A percentile compares a stretch with the other conserved stretches of the same genome.
Conservation (phyloP, 2,888 invertebrate species). For the Myathropa florea region DNA sequence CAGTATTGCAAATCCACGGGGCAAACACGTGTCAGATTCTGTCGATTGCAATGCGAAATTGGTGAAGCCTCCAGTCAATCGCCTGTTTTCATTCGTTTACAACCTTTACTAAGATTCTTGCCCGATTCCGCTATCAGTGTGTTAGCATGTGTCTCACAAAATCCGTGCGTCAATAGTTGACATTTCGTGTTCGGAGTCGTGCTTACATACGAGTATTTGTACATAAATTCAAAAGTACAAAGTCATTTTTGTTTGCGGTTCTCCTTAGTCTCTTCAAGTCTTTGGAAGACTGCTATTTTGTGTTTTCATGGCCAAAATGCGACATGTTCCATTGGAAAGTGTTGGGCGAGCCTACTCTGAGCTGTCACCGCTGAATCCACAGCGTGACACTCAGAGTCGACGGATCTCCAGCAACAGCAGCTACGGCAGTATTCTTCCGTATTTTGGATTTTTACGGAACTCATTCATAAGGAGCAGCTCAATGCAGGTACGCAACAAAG, state of each 20-base stretch:
- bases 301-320: constrained; percentile 72
- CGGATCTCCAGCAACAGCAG: constrained; percentile 72
- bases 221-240: neutral
- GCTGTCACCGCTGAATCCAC: constrained; percentile 79
- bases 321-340: constrained; percentile 74
- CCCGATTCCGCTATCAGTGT: neutral
- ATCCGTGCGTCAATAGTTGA: neutral
- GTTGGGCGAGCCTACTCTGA: constrained; percentile 79
- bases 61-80: neutral
- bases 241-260: constrained; percentile 35
- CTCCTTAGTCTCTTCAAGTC: constrained; percentile 21
- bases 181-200: constrained; percentile 8
- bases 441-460: constrained; percentile 77
- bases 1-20: constrained; percentile 19
- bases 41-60: neutral
- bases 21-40: constrained; percentile 32
- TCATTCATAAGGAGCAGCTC: constrained; percentile 76
- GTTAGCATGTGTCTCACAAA: constrained; percentile 1
- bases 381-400: constrained; percentile 66
- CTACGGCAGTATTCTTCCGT: constrained; percentile 79
- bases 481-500: constrained; percentile 75
- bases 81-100: neutral
- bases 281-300: constrained; percentile 1
- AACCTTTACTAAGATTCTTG: neutral
- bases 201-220: constrained; percentile 7